phyloP scores from a whole-genome alignment of 2,888 invertebrate genomes.

The Phytoseiulus persimilis region DNA sequence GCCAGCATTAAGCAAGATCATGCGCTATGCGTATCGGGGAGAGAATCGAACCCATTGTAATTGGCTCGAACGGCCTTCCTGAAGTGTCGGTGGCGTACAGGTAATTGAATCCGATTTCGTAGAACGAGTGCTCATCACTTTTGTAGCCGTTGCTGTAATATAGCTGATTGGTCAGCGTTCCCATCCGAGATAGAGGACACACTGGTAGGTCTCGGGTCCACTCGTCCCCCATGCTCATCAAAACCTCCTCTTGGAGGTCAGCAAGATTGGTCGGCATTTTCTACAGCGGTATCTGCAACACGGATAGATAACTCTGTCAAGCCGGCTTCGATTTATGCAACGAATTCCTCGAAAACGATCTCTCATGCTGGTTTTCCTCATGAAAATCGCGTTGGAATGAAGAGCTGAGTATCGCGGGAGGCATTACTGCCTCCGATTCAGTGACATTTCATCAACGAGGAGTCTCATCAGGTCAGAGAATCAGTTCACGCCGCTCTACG shows the following conservation, averaged over 20 bases:
- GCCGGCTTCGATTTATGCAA: too few relatives aligned
- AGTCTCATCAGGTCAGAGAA: too few relatives aligned
- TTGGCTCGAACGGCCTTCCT: neutral
- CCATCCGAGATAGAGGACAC: slow-evolving; percentile 30
- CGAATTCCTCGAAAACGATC: too few relatives aligned
- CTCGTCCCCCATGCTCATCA: neutral
- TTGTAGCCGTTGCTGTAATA: slow-evolving; percentile 17
- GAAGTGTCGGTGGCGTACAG: neutral
- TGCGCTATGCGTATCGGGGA: neutral
- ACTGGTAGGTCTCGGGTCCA: slow-evolving; percentile 15
- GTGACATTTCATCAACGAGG: too few relatives aligned
- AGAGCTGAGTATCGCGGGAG: too few relatives aligned
- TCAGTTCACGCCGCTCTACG: too few relatives aligned
- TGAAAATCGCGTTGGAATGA: too few relatives aligned
- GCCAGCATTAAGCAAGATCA: neutral
- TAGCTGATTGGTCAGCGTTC: slow-evolving; percentile 16
- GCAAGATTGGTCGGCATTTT: neutral
- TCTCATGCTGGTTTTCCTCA: too few relatives aligned
- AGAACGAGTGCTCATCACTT: neutral
- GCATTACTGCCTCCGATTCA: too few relatives aligned
- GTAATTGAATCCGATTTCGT: slow-evolving; percentile 35
- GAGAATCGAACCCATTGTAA: too few relatives aligned
- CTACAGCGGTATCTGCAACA: neutral
- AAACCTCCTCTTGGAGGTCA: neutral
- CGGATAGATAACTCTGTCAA: neutral